Percentiles rank a stretch among this genome's conserved stretches.
These are phyloP conservation scores for Amphimedon queenslandica DNA, from an alignment of 37 sponge, comb jelly and placozoan genomes.

Conservation along the genomic window DNA sequence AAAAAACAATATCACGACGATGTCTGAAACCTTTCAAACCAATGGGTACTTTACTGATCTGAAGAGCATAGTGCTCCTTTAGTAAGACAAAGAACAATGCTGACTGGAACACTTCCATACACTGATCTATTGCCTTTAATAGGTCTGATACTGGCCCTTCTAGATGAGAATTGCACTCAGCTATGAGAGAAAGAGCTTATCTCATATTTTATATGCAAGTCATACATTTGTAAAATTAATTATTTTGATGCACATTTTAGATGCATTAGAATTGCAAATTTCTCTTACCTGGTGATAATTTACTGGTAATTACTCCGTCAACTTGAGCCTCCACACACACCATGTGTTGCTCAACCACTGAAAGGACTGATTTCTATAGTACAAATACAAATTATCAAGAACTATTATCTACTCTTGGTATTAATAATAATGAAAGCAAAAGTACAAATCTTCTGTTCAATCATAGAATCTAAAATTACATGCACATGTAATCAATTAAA, in stretches of 20 bases:
- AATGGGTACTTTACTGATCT: constrained; percentile 35
- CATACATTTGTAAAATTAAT: no score
- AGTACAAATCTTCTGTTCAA: no score
- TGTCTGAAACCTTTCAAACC: constrained; percentile 68
- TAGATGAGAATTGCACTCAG: neutral
- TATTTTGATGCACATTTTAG: no score
- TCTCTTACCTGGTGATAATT: constrained; percentile 3
- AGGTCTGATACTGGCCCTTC: constrained; percentile 12
- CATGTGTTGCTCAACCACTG: constrained; percentile 48
- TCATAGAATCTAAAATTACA: no score
- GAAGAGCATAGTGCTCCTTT: constrained; percentile 42
- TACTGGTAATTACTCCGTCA: constrained; percentile 12
- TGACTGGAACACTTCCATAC: constrained; percentile 11
- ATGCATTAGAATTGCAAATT: no score
- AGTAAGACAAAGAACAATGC: constrained; percentile 48
- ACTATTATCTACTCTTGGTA: no score
- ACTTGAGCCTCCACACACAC: constrained; percentile 29
- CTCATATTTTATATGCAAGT: no score
- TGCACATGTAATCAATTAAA: no score
- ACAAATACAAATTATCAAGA: neutral
- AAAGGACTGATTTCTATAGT: constrained; percentile 6
- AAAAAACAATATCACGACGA: constrained; percentile 76
- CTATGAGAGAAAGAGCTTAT: no score
- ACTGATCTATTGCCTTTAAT: constrained; percentile 5
- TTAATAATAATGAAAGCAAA: no score